Evolutionary conservation across 2,113 vertebrate genomes (phyloP).

Genomic region (Rhadina sibilatrix): DNA sequence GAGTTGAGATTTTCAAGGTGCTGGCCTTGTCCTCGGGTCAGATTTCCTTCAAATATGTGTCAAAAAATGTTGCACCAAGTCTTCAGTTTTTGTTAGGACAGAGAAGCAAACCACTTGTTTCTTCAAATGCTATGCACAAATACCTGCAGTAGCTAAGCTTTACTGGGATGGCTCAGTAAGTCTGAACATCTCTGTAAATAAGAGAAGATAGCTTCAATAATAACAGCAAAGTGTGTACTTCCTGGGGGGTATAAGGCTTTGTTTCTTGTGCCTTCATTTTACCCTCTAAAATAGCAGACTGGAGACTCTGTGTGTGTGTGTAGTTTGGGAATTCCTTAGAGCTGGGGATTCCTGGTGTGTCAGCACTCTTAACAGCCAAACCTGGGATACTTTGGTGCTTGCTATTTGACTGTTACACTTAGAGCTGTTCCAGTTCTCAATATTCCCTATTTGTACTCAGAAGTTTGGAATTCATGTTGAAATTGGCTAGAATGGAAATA

Average conservation of each 20-base stretch:
- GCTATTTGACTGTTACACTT: neutral
- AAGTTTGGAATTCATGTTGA: neutral
- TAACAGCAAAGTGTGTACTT: neutral
- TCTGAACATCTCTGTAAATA: neutral
- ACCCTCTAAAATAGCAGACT: neutral
- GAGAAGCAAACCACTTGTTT: neutral
- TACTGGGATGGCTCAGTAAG: neutral
- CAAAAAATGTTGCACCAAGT: neutral
- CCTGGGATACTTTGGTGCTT: neutral
- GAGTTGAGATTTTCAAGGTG: neutral
- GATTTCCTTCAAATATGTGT: neutral
- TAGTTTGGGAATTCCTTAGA: neutral
- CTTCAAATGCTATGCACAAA: neutral
- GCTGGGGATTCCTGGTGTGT: neutral
- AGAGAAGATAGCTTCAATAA: neutral
- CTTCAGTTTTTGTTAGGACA: neutral
- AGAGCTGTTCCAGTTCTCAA: neutral
- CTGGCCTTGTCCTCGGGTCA: neutral
- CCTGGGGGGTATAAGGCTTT: neutral
- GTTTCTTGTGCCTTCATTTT: neutral
- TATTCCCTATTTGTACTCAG: neutral
- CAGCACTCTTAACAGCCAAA: neutral
- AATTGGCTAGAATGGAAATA: neutral
- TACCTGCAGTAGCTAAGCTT: neutral
- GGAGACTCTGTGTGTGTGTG: neutral